phyloP scores from a whole-genome alignment of 2,797 vertebrate species.

The Dendrocincla tyrannina region DNA sequence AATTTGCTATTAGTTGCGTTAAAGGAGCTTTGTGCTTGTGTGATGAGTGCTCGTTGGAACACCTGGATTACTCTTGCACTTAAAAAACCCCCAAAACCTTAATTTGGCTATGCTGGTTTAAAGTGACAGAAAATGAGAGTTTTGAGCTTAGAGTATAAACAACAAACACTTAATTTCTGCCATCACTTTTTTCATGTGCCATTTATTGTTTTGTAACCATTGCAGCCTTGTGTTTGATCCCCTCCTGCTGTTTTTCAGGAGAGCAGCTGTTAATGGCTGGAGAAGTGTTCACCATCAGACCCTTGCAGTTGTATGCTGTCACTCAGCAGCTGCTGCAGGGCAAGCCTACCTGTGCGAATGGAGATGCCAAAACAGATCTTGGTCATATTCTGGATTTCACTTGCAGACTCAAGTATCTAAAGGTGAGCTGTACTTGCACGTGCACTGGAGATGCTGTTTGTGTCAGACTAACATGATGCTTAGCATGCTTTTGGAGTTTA shows the following conservation, averaged over 20 bases:
- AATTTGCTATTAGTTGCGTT: background rate
- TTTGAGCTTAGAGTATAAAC: background rate
- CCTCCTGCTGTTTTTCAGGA: slow-evolving; percentile 75
- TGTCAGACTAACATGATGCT: background rate
- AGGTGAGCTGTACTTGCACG: slow-evolving; percentile 77
- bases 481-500: background rate
- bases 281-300: slow-evolving; percentile 88
- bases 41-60: background rate
- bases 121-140: background rate
- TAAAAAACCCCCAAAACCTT: background rate
- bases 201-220: background rate
- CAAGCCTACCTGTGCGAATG: slow-evolving; percentile 90
- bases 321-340: slow-evolving; percentile 90
- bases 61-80: background rate
- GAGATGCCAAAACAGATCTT: slow-evolving; percentile 93
- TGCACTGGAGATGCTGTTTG: background rate
- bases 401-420: slow-evolving; percentile 94
- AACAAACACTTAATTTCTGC: background rate
- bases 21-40: background rate
- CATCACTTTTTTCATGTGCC: background rate
- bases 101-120: background rate
- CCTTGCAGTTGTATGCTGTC: slow-evolving; percentile 91
- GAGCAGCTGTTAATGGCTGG: slow-evolving; percentile 91
- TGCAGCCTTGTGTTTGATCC: background rate
- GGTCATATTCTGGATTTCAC: slow-evolving; percentile 98